Evolutionary conservation across 2,113 vertebrate genomes (phyloP).

Genomic region (Malurus cyaneus): DNA sequence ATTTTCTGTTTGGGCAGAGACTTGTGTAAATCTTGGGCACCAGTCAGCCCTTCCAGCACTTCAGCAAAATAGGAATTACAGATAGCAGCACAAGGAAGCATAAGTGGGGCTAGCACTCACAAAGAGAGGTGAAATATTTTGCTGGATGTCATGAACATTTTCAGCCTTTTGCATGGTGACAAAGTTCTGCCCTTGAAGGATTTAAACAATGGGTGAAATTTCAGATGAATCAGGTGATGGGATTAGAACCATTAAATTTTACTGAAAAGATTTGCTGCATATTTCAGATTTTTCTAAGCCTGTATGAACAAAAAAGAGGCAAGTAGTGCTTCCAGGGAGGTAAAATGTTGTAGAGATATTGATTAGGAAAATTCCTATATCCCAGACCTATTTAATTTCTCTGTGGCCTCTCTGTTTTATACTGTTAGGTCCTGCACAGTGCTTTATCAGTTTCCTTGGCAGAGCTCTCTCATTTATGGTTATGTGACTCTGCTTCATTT

Average conservation of each 20-base stretch:
- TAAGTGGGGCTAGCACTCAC: neutral
- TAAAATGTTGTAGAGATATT: neutral
- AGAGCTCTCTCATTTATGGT: neutral
- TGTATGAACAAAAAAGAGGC: neutral
- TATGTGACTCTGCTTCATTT: constrained; percentile 35
- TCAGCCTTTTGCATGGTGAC: neutral
- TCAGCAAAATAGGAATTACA: neutral
- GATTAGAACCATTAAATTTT: neutral
- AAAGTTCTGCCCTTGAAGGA: neutral
- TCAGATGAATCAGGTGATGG: neutral
- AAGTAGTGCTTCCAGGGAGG: neutral
- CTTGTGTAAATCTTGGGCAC: neutral
- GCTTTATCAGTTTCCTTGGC: neutral
- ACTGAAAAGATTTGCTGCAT: neutral
- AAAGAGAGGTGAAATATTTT: neutral
- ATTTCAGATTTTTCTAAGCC: neutral
- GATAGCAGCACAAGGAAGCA: neutral
- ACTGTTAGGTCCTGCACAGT: neutral
- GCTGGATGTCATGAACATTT: neutral
- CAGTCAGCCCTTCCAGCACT: neutral
- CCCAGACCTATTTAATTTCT: neutral
- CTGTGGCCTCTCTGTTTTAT: neutral
- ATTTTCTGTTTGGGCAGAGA: neutral
- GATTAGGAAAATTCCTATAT: neutral
- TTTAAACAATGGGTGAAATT: neutral